Percentiles rank a stretch among this genome's conserved stretches.
Evolutionary conservation across 2,113 vertebrate genomes (phyloP).

Genomic region (Pseudolaguvia tuberculata): DNA sequence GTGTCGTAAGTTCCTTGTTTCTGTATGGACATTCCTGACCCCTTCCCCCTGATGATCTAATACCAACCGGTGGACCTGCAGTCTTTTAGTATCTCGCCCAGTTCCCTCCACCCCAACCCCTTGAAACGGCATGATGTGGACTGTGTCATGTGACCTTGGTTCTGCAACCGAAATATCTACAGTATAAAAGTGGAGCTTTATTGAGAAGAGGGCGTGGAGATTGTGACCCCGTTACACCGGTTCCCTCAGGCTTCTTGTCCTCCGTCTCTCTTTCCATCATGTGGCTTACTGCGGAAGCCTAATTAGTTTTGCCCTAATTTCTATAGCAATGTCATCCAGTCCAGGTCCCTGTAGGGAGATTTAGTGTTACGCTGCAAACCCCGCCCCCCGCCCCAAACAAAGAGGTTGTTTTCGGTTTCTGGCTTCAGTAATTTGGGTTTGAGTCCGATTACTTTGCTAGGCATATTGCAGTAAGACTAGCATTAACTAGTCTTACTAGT

Average conservation of each 20-base stretch:
- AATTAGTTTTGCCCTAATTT: conserved; percentile 75
- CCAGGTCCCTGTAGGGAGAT: conserved; percentile 46
- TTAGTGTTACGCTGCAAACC: conserved; percentile 17
- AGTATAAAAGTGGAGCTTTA: conserved; percentile 60
- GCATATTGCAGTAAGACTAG: background rate
- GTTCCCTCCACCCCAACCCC: background rate
- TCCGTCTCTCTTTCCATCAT: conserved; percentile 60
- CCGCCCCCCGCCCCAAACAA: background rate
- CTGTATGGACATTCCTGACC: too few relatives aligned
- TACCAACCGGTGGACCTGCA: background rate
- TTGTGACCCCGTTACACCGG: conserved; percentile 64
- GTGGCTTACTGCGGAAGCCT: conserved; percentile 58
- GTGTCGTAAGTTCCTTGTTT: background rate
- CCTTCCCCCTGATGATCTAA: too few relatives aligned
- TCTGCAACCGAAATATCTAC: background rate
- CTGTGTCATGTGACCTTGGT: background rate
- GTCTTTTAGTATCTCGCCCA: background rate
- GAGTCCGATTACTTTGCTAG: background rate
- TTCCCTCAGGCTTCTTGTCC: conserved; percentile 62
- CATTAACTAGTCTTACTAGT: too few relatives aligned
- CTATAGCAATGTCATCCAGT: conserved; percentile 53
- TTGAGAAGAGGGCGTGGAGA: conserved; percentile 53
- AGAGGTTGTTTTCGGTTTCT: background rate
- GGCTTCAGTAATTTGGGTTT: background rate
- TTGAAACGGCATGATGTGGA: background rate